Percentiles rank a stretch among this genome's conserved stretches.
Evolutionary conservation across 1,140 invertebrate species (phyloP).

Genomic region (Drosophila lacteicornis): DNA sequence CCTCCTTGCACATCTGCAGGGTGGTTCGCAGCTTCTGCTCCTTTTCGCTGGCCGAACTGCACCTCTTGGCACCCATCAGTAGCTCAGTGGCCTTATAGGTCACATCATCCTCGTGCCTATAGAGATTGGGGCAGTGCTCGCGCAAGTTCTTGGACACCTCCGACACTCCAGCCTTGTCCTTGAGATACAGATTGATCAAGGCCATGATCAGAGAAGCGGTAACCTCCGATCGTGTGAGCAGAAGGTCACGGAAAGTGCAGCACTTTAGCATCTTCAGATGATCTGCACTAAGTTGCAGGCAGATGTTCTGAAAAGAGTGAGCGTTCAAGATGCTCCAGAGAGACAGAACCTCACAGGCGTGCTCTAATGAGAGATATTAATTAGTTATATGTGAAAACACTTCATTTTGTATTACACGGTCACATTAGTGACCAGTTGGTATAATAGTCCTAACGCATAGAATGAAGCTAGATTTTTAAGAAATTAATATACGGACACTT

Average conservation of each 20-base stretch:
- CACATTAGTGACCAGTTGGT: no score
- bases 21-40: constrained; percentile 91
- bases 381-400: background rate
- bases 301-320: constrained; percentile 95
- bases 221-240: constrained; percentile 93
- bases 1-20: constrained; percentile 92
- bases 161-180: constrained; percentile 97
- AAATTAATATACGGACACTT: no score
- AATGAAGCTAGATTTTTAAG: background rate
- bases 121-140: constrained; percentile 96
- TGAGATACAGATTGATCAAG: constrained; percentile 94
- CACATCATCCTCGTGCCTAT: constrained; percentile 97
- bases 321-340: constrained; percentile 97
- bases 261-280: constrained; percentile 87
- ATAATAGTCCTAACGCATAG: no score
- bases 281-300: constrained; percentile 87
- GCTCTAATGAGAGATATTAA: constrained; percentile 82
- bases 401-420: no score
- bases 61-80: constrained; percentile 91
- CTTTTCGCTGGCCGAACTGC: constrained; percentile 89
- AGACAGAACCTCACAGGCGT: constrained; percentile 95
- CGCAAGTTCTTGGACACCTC: constrained; percentile 95
- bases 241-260: constrained; percentile 91
- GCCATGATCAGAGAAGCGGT: constrained; percentile 90
- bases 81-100: constrained; percentile 97